Percentiles rank a stretch among this genome's conserved stretches.
phyloP scores from a whole-genome alignment of 2,888 invertebrate species.

The Eristalis intricaria region DNA sequence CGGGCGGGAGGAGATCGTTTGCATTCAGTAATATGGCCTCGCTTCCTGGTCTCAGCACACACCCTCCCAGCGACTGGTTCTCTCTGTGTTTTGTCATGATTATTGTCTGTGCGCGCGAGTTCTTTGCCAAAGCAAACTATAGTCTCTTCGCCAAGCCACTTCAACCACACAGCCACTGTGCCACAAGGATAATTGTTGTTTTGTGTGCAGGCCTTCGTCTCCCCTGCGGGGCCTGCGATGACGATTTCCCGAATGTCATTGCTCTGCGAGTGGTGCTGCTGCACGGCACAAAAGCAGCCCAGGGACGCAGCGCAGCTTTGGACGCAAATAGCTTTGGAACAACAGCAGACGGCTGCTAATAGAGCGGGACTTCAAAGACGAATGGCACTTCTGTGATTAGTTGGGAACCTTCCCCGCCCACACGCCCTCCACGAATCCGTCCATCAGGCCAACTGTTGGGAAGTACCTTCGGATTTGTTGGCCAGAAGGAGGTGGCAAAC shows the following conservation, averaged over 20 bases:
- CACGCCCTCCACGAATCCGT: not conserved
- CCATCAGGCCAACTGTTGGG: no score
- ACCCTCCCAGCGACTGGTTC: not conserved
- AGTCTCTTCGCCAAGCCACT: not conserved
- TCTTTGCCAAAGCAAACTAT: constrained; percentile 13
- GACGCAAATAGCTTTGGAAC: not conserved
- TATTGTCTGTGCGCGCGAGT: constrained; percentile 27
- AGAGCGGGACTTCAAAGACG: not conserved
- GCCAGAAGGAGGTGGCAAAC: constrained; percentile 31
- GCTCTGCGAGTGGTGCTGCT: constrained; percentile 2
- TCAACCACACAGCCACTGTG: not conserved
- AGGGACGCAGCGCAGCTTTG: not conserved
- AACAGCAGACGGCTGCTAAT: constrained; percentile 7
- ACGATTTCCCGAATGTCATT: constrained; percentile 43
- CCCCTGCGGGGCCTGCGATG: constrained; percentile 2
- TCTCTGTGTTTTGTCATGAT: constrained; percentile 16
- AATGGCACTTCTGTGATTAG: constrained; percentile 3
- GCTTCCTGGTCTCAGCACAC: constrained; percentile 14
- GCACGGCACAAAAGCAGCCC: not conserved
- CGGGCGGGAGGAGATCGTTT: not conserved
- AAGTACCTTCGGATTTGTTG: constrained; percentile 17
- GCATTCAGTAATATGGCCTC: constrained; percentile 20
- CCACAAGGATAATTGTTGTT: constrained; percentile 19
- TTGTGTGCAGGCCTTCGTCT: constrained; percentile 30
- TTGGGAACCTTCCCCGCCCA: not conserved